Base-by-base conservation (phyloP, 2,888 invertebrate species). In the Tiliacea aurago region DNA sequence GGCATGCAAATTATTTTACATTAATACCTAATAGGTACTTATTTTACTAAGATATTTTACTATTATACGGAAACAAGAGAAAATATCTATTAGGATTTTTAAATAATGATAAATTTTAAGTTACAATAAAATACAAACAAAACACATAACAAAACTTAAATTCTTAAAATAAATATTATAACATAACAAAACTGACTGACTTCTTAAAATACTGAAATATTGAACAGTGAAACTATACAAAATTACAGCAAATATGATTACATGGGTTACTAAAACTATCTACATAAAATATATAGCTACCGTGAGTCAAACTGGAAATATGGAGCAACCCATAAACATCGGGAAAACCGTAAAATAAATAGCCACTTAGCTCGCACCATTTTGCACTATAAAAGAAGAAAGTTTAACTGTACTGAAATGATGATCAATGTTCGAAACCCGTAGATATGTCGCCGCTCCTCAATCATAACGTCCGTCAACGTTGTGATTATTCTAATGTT, bases 401-500 rank as follows among this genome's bases (percentile, higher is more conserved):
- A 65, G 43, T 51, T 55, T 20, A 64, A 58, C 45, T 45, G 37
- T 55, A 47, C 43, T 55, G 11, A 62, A 55, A 61, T 74, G 28
- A 74, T 55, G 67, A 61, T 66, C 70, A 33, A 73, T 72, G 37
- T 70, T 81, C 58, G 58, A 76, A 66, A 73, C 70, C 76, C 73
- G 68, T 51, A 70, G 65, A 81, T 81, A 76, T 85, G 85, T 87
- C 84, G 82, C 81, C 83, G 68, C 72, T 78, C 51, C 43, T 87
- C 86, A 87, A 88, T 87, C 79, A 86, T 86, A 87, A 80, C 83
- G 69, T 73, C 77, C 76, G 76, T 83, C 80, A 82, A 77, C 76
- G 73, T 77, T 80, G 76, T 85, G 87, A 89, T 91, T 87, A 88
- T 89, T 90, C 89, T 92, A 91, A 91, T 90, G 86, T 88, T 90